Evolutionary conservation across 1,140 invertebrate genomes (phyloP), one percentile per base, ranked within the genome.

Genomic region (Fopius arisanus): DNA sequence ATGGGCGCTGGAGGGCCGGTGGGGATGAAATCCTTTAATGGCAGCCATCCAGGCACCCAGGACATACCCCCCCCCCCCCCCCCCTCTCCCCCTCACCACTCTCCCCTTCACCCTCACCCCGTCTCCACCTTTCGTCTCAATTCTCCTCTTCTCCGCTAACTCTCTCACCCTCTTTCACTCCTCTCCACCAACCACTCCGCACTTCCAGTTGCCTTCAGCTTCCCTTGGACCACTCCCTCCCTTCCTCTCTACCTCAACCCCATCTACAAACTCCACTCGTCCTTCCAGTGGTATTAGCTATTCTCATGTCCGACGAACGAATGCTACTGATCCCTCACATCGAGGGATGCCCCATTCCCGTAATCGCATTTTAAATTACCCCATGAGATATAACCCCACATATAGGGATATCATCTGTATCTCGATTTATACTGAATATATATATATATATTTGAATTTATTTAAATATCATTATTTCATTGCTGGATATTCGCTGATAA

Each of bases 311-410:
- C 80, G 81, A 77, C 79, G 74, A 31, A 79, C 79, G 76, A 79
- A 80, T 75, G 77, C 79, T 70, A 77, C 75, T 75, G 75, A 77
- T 74, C 72, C 66, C 70, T 48, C 63, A 72, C 54, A 43, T 76
- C 75, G 67, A 73, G 75, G 73, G 59, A 74, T 80, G 78, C 81
- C 80, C 81, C 80, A 78, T 79, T 72, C 73, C 68, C 75, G 79
- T 83, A 82, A 84, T 84, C 82, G 81, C 79, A 83, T 83, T 84
- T 83, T 81, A 83, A 85, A 85, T 85, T 86, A 84, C 81, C 79
- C 79, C 51, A 76, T 77, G 73, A 80, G 74, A 72, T 74, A 70
- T 67, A 63, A 16, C 19, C 54, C 29, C 28, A n/a, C 28, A 21
- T 68, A 23, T 62, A 23, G 14, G 28, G 48, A 28, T 69, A 51